Conservation (phyloP, 1,140 invertebrate genomes). For the Anthonomus grandis region DNA sequence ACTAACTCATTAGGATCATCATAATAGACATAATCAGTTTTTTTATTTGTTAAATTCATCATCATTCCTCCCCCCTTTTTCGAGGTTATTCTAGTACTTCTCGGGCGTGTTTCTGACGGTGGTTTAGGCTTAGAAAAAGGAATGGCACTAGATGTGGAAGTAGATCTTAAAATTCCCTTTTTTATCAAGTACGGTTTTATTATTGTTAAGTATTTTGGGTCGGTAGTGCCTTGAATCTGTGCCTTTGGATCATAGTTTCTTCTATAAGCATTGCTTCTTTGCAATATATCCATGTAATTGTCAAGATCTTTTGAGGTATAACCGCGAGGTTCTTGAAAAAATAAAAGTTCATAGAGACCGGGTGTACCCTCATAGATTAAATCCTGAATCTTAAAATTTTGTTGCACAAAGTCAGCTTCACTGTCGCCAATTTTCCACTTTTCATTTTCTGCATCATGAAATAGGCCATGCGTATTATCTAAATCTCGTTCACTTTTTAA, state of each 20-base stretch:
- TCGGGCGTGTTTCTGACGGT: not conserved
- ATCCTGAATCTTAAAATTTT: slow-evolving; percentile 23
- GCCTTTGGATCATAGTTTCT: slow-evolving; percentile 24
- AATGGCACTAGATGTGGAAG: no score
- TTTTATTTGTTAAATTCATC: slow-evolving; percentile 2
- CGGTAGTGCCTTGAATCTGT: slow-evolving; percentile 25
- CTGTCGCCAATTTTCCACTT: slow-evolving; percentile 19
- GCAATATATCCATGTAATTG: slow-evolving; percentile 35
- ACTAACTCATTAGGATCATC: slow-evolving; percentile 48
- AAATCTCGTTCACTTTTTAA: slow-evolving; percentile 5
- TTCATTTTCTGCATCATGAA: slow-evolving; percentile 15
- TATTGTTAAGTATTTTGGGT: slow-evolving; percentile 26
- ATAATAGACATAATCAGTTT: slow-evolving; percentile 44
- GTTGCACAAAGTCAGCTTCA: slow-evolving; percentile 12
- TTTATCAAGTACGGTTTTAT: slow-evolving; percentile 23
- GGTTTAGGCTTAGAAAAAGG: slow-evolving; percentile 11
- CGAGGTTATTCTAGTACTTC: not conserved
- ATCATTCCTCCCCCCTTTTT: not conserved
- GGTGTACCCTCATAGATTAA: slow-evolving; percentile 19
- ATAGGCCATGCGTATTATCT: slow-evolving; percentile 25
- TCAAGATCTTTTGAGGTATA: slow-evolving; percentile 29
- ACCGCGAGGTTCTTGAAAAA: slow-evolving; percentile 26
- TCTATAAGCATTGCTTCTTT: slow-evolving; percentile 31
- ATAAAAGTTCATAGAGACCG: slow-evolving; percentile 33
- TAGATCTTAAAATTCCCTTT: slow-evolving; percentile 5